Evolutionary conservation across 2,797 vertebrate species (phyloP), one percentile per base, ranked within the genome.

Genomic region (Anisognathus igniventris): DNA sequence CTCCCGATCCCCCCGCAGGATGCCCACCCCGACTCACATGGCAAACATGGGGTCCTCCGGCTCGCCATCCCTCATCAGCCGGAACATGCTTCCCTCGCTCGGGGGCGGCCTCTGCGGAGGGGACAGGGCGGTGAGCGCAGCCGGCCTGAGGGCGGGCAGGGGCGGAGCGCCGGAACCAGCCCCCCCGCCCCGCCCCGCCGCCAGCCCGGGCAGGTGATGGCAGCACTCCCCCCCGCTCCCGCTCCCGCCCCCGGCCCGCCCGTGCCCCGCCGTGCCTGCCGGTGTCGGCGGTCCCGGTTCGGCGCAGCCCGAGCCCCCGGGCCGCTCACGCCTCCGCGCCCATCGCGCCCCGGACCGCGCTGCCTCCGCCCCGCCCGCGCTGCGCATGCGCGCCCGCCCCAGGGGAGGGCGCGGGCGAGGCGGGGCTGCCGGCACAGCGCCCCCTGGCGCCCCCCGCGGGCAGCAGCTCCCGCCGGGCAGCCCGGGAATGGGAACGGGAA

Each of bases 51-150:
- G 88, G 35, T 90, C 88, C 88, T 90, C 88, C 31, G 88, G 53
- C 47, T 90, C 80, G 60, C 80, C 88, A 60, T 90, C 88, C 88
- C 80, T 72, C 80, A 90, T 90, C 67, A 90, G 60, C 67, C 80
- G 67, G 88, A 90, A 90, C 80, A 90, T 84, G 88, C 88, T 90
- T 78, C 88, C 67, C 80, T 90, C 80, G 54, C 86, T 88, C 86
- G 86, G 86, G 76, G 86, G 76, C 86, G 68, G 76, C 86, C 85
- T 88, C 86, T 88, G 86, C 86, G 61, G 86, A 80, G 86, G 61
- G 76, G 76, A 88, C 45, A 88, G 61, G 85, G 76, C 68, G 68
- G 60, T 87, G 75, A 87, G 85, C 60, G 53, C 67, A 37, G 75
- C 85, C 67, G 51, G 28, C 51, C 44, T 14, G 85, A 72, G 75